These are phyloP conservation scores for Cephus runcator DNA, from an alignment of 2,888 invertebrate genomes.

Conservation along the genomic window DNA sequence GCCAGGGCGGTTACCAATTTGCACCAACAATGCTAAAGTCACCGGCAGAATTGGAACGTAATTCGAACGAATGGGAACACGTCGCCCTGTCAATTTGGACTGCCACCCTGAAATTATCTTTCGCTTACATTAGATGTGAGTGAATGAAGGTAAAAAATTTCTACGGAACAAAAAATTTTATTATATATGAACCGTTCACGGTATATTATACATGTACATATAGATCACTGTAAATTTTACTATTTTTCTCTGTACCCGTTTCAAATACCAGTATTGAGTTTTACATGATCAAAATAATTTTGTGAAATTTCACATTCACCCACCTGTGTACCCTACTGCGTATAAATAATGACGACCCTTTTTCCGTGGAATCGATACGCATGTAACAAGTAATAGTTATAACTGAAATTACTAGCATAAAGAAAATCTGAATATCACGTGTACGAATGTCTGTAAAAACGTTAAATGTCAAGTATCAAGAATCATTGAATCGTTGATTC, in stretches of 20 bases:
- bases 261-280: not conserved
- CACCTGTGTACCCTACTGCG: not conserved
- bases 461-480: not conserved
- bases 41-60: constrained; percentile 64
- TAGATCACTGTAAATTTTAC: too few species aligned
- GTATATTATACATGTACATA: not conserved
- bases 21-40: constrained; percentile 64
- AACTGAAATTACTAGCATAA: not conserved
- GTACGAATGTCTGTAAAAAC: not conserved
- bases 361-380: not conserved
- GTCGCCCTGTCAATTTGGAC: constrained; percentile 64
- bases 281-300: not conserved
- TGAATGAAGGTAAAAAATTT: not conserved
- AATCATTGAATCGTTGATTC: not conserved
- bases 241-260: not conserved
- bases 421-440: not conserved
- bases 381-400: not conserved
- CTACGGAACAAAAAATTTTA: not conserved
- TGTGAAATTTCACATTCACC: not conserved
- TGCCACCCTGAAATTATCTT: constrained; percentile 61
- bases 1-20: constrained; percentile 65
- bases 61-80: constrained; percentile 62
- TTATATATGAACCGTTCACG: not conserved
- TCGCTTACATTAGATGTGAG: constrained; percentile 44
- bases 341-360: not conserved